Evolutionary conservation across 2,888 invertebrate species (phyloP), one percentile per base, ranked within the genome.

Genomic region (Glaucopsyche alexis): DNA sequence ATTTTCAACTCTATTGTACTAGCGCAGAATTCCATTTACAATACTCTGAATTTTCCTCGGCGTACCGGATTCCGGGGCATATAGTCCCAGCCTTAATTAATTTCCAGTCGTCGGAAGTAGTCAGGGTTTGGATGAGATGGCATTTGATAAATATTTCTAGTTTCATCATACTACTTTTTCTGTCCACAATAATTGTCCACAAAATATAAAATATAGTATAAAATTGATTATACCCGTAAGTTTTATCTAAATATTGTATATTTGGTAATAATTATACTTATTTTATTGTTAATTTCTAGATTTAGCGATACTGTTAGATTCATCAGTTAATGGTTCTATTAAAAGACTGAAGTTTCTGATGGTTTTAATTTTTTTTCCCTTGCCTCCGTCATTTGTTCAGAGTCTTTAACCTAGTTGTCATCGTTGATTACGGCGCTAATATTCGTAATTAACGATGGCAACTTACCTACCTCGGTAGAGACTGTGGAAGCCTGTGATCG

Each of bases 341-440:
- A 92, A 91, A 91, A 91, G 91, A 92, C 91, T 92, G 91, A 92
- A 89, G 90, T 87, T 83, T 84, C 81, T 16, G 42, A 29, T 66
- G 13, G 49, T 2, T 60, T 66, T 71, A 74, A 69, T 73, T 66
- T 42, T 65, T 66, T 38, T 7, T 13, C 29, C 14, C n/a, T n/a
- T n/a, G n/a, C n/a, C n/a, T n/a, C n/a, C n/a, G n/a, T n/a, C n/a
- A n/a, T n/a, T n/a, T n/a, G n/a, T n/a, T n/a, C n/a, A n/a, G n/a
- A n/a, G n/a, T n/a, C n/a, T n/a, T n/a, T n/a, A n/a, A n/a, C n/a
- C n/a, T n/a, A n/a, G n/a, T n/a, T n/a, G n/a, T n/a, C n/a, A n/a
- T n/a, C n/a, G n/a, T n/a, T n/a, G n/a, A n/a, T n/a, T n/a, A n/a
- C n/a, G n/a, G n/a, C n/a, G n/a, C n/a, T n/a, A n/a, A n/a, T n/a